These are phyloP conservation scores for Lacerta agilis DNA, from an alignment of 2,797 vertebrate species.

Conservation along the genomic window DNA sequence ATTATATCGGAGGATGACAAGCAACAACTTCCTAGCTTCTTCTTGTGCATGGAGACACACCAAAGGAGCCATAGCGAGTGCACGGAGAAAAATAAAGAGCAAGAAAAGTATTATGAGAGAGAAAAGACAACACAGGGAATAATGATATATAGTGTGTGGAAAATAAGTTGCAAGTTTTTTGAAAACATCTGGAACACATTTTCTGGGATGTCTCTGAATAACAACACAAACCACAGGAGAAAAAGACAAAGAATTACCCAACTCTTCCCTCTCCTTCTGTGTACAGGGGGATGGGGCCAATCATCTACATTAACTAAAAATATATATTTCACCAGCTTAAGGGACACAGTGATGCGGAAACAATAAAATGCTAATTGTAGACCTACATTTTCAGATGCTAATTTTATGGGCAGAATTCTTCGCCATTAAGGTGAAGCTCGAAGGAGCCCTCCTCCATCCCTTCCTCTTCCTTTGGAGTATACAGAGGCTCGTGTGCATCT, in stretches of 20 bases:
- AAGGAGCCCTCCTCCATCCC: background rate
- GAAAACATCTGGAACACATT: conserved; percentile 74
- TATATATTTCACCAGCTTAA: conserved; percentile 47
- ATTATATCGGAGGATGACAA: background rate
- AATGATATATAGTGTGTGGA: conserved; percentile 62
- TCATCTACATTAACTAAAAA: conserved; percentile 58
- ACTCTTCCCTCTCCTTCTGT: conserved; percentile 54
- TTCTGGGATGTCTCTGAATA: conserved; percentile 70
- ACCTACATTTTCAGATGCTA: background rate
- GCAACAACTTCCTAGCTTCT: background rate
- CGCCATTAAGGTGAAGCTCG: too few relatives aligned
- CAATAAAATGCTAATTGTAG: background rate
- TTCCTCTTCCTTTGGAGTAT: background rate
- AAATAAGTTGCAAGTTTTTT: conserved; percentile 64
- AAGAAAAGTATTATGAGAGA: background rate
- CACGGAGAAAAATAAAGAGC: background rate
- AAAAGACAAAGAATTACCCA: conserved; percentile 67
- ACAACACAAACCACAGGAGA: conserved; percentile 70
- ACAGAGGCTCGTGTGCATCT: background rate
- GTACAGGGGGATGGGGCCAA: conserved; percentile 20
- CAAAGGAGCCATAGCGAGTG: background rate
- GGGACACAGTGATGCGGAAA: too few relatives aligned
- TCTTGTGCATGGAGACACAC: background rate
- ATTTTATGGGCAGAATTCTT: background rate
- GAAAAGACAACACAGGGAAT: conserved; percentile 49